Percentiles rank a stretch among this genome's conserved stretches.
These are phyloP conservation scores for Trigoniulus corallinus DNA, from an alignment of 1,140 invertebrate genomes.

Conservation along the genomic window DNA sequence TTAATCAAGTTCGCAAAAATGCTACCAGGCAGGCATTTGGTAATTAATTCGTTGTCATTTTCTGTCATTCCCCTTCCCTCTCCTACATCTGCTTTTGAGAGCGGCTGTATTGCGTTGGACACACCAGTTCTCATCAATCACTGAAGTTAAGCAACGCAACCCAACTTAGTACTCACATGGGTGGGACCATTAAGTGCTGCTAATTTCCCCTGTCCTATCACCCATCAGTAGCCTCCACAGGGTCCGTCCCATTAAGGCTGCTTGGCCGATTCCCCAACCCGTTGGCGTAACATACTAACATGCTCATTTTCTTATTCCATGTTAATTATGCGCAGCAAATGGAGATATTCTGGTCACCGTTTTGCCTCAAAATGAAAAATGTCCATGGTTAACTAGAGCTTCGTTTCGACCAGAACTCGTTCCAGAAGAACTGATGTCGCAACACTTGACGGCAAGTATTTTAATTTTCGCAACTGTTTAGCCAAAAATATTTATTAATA, in stretches of 20 bases:
- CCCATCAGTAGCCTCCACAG: too few species aligned
- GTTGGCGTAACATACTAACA: background rate
- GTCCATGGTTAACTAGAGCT: slow-evolving; percentile 82
- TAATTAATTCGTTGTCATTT: too few species aligned
- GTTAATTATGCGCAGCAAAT: slow-evolving; percentile 41
- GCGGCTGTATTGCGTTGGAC: background rate
- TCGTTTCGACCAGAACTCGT: slow-evolving; percentile 80
- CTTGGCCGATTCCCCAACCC: too few species aligned
- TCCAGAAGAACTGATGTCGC: slow-evolving; percentile 85
- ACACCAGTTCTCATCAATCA: background rate
- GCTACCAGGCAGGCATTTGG: background rate
- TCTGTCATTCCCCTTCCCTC: too few species aligned
- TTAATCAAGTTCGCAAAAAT: background rate
- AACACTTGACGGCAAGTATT: slow-evolving; percentile 73
- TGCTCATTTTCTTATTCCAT: background rate
- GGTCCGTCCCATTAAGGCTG: too few species aligned
- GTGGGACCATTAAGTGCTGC: too few species aligned
- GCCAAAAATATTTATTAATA: slow-evolving; percentile 11
- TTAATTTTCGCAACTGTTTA: too few species aligned
- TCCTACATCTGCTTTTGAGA: background rate
- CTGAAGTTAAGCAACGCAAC: too few species aligned
- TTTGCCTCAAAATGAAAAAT: slow-evolving; percentile 68
- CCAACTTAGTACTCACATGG: too few species aligned
- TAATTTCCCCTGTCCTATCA: too few species aligned
- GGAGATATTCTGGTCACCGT: slow-evolving; percentile 83